Conservation (phyloP, 2,888 invertebrate genomes). For the Drosophila silvestris region DNA sequence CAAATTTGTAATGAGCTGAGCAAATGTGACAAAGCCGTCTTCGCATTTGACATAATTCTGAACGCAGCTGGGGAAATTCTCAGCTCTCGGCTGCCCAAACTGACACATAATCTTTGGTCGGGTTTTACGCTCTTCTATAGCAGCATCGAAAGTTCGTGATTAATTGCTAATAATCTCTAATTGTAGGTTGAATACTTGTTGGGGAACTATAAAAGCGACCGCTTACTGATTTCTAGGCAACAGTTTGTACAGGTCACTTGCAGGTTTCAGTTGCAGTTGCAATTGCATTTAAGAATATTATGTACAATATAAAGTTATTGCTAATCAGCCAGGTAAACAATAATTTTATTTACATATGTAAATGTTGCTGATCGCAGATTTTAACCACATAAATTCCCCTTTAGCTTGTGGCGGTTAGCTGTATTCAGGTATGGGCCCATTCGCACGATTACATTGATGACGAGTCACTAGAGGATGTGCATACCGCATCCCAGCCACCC, state of each 20-base stretch:
- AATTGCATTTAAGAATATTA: constrained; percentile 12
- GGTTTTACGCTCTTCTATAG: constrained; percentile 32
- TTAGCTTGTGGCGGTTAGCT: constrained; percentile 54
- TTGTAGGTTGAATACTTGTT: constrained; percentile 45
- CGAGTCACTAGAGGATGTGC: constrained; percentile 37
- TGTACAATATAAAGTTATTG: constrained; percentile 57
- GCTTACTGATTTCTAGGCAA: constrained; percentile 14
- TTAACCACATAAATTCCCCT: background rate
- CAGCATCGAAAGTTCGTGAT: constrained; percentile 7
- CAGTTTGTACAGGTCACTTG: constrained; percentile 40
- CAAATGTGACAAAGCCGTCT: constrained; percentile 21
- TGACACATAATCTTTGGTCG: constrained; percentile 32
- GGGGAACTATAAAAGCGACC: constrained; percentile 56
- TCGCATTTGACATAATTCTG: constrained; percentile 12
- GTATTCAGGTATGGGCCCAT: constrained; percentile 12
- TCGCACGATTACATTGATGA: constrained; percentile 29
- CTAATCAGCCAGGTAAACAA: constrained; percentile 58
- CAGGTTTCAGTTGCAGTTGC: background rate
- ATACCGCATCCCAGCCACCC: background rate
- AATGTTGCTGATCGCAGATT: background rate
- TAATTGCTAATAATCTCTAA: constrained; percentile 38
- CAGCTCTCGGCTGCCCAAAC: background rate
- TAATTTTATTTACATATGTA: background rate
- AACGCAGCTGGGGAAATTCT: constrained; percentile 36
- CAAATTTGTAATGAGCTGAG: constrained; percentile 9